Evolutionary conservation across 2,888 invertebrate species (phyloP).

Genomic region (Ellobium chinense): DNA sequence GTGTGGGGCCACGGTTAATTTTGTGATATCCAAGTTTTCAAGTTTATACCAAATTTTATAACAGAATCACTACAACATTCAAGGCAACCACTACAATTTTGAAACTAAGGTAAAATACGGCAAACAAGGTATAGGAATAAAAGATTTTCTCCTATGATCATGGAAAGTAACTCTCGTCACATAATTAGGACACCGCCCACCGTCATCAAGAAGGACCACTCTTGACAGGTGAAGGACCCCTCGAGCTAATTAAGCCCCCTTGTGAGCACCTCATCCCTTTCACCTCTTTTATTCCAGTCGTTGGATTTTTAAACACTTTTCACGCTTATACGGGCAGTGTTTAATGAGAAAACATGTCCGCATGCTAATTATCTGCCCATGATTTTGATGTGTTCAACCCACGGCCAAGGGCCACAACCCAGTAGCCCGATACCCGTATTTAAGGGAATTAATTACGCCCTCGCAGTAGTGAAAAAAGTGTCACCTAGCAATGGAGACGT

Average conservation of each 20-base stretch:
- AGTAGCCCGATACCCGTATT: not conserved
- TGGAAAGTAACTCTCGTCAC: too few relatives aligned
- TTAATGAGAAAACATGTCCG: not conserved
- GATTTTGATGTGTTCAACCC: not conserved
- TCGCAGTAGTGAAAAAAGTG: not conserved
- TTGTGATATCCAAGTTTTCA: too few relatives aligned
- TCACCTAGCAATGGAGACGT: conserved; percentile 6
- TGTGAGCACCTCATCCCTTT: not conserved
- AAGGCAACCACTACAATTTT: too few relatives aligned
- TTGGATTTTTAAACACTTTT: not conserved
- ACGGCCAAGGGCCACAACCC: not conserved
- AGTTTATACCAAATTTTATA: too few relatives aligned
- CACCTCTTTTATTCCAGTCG: not conserved
- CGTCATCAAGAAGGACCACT: too few relatives aligned
- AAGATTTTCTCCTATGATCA: too few relatives aligned
- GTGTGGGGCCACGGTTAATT: too few relatives aligned
- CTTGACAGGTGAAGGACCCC: not conserved
- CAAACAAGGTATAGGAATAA: too few relatives aligned
- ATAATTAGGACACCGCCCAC: too few relatives aligned
- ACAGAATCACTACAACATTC: too few relatives aligned
- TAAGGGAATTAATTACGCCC: conserved; percentile 14
- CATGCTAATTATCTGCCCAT: not conserved
- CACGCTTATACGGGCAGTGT: not conserved
- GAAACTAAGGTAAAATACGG: too few relatives aligned
- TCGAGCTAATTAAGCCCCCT: not conserved